phyloP scores from a whole-genome alignment of 2,888 invertebrate species.

The Eilema sororculum region DNA sequence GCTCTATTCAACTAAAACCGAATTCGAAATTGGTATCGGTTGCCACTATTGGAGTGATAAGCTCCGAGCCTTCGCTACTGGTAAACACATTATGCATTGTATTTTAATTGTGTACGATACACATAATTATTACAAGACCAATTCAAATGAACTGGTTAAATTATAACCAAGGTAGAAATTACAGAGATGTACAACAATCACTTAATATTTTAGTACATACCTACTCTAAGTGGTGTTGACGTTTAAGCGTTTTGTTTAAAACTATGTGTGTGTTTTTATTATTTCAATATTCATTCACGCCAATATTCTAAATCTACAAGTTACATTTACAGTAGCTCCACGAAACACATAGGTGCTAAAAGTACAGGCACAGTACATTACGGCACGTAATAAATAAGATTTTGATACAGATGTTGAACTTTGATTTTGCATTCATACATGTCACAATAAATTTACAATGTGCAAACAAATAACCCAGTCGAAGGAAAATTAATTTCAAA shows the following conservation, averaged over 20 bases:
- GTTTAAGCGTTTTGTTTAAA: background rate
- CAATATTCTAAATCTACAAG: slow-evolving; percentile 17
- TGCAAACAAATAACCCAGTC: background rate
- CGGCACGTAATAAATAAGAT: slow-evolving; percentile 9
- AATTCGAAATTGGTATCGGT: background rate
- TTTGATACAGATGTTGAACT: slow-evolving; percentile 23
- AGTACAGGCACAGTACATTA: slow-evolving; percentile 17
- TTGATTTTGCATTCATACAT: background rate
- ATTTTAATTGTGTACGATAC: no score
- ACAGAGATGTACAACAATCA: background rate
- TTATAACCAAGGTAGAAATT: background rate
- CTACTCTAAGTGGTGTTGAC: background rate
- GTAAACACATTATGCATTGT: background rate
- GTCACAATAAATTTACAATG: background rate
- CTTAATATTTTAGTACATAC: background rate
- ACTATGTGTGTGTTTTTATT: background rate
- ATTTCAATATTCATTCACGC: no score
- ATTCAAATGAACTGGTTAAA: background rate
- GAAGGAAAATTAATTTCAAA: no score
- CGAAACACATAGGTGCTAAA: slow-evolving; percentile 27
- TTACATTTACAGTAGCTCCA: slow-evolving; percentile 5
- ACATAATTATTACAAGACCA: background rate
- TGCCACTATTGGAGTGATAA: background rate
- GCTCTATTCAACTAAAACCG: background rate
- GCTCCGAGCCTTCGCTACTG: background rate